These are phyloP conservation scores for Sinohyriopsis cumingii DNA, from an alignment of 2,888 invertebrate genomes.

Conservation along the genomic window DNA sequence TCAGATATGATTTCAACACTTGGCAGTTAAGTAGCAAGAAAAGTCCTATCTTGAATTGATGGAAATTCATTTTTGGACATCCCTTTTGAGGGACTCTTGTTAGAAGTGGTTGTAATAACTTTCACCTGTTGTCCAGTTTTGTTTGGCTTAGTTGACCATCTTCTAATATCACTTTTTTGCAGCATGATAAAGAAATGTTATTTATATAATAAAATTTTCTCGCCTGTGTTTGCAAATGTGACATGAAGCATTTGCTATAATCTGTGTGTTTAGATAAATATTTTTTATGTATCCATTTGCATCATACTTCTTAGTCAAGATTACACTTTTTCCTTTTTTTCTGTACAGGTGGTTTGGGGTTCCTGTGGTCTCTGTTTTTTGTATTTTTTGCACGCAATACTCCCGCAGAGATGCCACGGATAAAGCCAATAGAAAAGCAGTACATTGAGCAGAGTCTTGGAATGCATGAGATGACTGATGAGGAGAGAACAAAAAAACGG, in stretches of 20 bases:
- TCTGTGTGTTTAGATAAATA: neutral
- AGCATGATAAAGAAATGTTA: too few relatives aligned
- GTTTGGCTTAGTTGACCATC: too few relatives aligned
- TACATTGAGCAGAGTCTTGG: constrained; percentile 62
- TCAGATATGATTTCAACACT: too few relatives aligned
- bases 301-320: neutral
- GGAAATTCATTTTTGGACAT: too few relatives aligned
- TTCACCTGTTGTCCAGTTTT: too few relatives aligned
- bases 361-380: constrained; percentile 74
- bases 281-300: neutral
- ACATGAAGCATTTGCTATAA: neutral
- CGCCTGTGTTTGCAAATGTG: neutral
- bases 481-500: constrained; percentile 23
- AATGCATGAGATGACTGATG: constrained; percentile 26
- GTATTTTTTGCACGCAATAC: constrained; percentile 74
- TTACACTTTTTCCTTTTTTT: neutral
- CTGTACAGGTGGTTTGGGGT: constrained; percentile 68
- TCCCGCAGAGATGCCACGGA: constrained; percentile 75
- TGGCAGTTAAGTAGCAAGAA: too few relatives aligned
- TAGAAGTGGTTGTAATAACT: too few relatives aligned
- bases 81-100: too few relatives aligned
- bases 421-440: constrained; percentile 69
- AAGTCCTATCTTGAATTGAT: too few relatives aligned
- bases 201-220: too few relatives aligned
- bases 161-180: too few relatives aligned